Evolutionary conservation across 1,140 invertebrate species (phyloP), one percentile per base, ranked within the genome.

Genomic region (Zaprionus lachaisei): DNA sequence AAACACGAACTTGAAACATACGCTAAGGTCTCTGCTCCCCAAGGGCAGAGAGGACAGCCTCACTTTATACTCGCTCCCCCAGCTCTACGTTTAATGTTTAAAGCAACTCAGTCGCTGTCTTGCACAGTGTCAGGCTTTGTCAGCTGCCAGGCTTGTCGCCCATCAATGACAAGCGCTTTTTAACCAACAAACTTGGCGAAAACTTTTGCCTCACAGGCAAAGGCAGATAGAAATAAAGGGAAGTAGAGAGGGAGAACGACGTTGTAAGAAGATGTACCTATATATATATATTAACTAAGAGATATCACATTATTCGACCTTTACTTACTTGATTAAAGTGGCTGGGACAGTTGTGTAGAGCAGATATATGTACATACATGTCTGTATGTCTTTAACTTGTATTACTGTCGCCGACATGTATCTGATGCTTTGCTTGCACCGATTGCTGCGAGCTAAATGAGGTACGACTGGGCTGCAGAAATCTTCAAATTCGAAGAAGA

Each of bases 371-470:
- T 20, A n/a, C 38, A n/a, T 41, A 2, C 11, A 11, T 34, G 31
- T 34, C 31, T 11, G 2, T 34, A 4, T 34, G 9, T 34, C 11
- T 34, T 34, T 34, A 11, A 34, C 31, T 34, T 34, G 3, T 9
- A 34, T 34, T 9, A 34, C 9, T 31, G 31, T 11, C 31, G 9
- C 1, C 31, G n/a, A 44, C 2, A n/a, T 17, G 73, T 64, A 75
- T 64, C 44, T 31, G 24, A n/a, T 55, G 64, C 55, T 26, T 47
- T 37, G 31, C 57, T 61, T 47, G 70, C 70, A 69, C 66, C 61
- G 76, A 66, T 79, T 77, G 70, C 72, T 65, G 66, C 75, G 74
- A 78, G 77, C 83, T 82, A 86, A 86, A 86, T 77, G 77, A 77
- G 72, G 11, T 51, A 3, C 20, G 20, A 22, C 17, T 49, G 47